Evolutionary conservation across 2,797 vertebrate species (phyloP).

Genomic region (Morus bassanus): DNA sequence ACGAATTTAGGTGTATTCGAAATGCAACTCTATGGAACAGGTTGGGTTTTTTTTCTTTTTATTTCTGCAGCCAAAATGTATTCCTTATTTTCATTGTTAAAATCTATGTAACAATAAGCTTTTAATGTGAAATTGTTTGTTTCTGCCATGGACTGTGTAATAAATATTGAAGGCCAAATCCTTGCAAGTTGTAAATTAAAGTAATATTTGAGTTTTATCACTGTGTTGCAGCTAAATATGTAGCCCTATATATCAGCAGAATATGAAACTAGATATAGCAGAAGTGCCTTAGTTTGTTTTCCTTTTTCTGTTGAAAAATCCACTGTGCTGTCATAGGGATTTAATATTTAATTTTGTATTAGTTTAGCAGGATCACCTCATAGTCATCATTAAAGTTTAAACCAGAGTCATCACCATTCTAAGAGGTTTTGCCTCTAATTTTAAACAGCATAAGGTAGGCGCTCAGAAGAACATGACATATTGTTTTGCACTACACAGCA

Average conservation of each 20-base stretch:
- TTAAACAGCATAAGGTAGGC: background rate
- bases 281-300: slow-evolving; percentile 7
- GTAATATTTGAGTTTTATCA: background rate
- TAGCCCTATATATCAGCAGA: background rate
- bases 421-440: background rate
- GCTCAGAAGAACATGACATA: background rate
- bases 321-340: background rate
- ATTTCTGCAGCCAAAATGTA: background rate
- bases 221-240: background rate
- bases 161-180: slow-evolving; percentile 27
- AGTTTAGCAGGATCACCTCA: background rate
- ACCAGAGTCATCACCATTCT: background rate
- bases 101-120: background rate
- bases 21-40: background rate
- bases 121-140: background rate
- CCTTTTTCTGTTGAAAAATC: background rate
- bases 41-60: background rate
- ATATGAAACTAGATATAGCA: background rate
- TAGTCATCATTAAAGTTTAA: background rate
- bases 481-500: background rate
- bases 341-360: background rate
- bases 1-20: slow-evolving; percentile 14
- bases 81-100: slow-evolving; percentile 13
- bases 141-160: slow-evolving; percentile 12
- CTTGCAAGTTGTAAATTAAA: background rate